These are phyloP conservation scores for Spodoptera litura DNA, from an alignment of 1,140 invertebrate genomes.

Conservation along the genomic window DNA sequence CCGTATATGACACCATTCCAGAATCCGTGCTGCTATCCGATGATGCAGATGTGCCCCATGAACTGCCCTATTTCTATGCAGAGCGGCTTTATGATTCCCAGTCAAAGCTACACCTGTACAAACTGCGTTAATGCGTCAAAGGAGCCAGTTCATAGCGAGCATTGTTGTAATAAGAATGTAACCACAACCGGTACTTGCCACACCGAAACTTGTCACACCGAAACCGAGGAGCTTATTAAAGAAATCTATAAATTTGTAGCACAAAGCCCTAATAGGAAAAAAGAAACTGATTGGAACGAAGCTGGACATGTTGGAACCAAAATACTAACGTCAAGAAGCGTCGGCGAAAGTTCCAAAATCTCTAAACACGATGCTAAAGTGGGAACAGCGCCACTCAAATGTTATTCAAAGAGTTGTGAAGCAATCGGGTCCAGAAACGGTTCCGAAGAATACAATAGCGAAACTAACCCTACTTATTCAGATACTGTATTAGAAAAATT, in stretches of 20 bases:
- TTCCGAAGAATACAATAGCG: slow-evolving; percentile 57
- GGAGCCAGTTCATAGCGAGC: slow-evolving; percentile 52
- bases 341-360: slow-evolving; percentile 62
- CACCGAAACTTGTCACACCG: slow-evolving; percentile 39
- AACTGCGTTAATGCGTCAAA: slow-evolving; percentile 62
- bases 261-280: slow-evolving; percentile 59
- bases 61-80: slow-evolving; percentile 63
- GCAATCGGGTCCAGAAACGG: slow-evolving; percentile 65
- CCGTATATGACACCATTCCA: slow-evolving; percentile 65
- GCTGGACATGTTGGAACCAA: slow-evolving; percentile 50
- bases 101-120: slow-evolving; percentile 68
- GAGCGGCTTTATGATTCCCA: slow-evolving; percentile 67
- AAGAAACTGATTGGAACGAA: slow-evolving; percentile 39
- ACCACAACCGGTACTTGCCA: slow-evolving; percentile 39
- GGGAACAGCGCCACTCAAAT: slow-evolving; percentile 70
- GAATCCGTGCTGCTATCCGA: slow-evolving; percentile 75
- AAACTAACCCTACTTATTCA: slow-evolving; percentile 69
- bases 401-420: slow-evolving; percentile 79
- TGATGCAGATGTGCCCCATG: slow-evolving; percentile 74
- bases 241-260: slow-evolving; percentile 77
- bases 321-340: slow-evolving; percentile 64
- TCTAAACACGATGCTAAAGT: slow-evolving; percentile 70
- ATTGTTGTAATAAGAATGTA: slow-evolving; percentile 47
- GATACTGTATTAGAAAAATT: slow-evolving; percentile 75
- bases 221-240: slow-evolving; percentile 77